Base-by-base conservation (phyloP, 2,797 vertebrate species). In the Capromys pilorides region DNA sequence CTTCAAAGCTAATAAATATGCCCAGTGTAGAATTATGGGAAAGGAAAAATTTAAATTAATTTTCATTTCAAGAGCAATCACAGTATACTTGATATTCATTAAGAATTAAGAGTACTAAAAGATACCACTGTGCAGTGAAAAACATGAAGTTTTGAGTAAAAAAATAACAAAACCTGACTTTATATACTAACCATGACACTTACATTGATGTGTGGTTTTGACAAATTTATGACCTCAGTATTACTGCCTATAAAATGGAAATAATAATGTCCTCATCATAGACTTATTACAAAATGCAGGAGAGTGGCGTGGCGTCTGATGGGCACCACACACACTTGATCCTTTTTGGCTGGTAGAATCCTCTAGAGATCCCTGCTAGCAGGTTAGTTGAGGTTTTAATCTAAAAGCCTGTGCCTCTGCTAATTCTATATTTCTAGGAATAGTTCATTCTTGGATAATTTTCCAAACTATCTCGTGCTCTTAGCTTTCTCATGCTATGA, bases 31-130 rank as follows among this genome's bases (percentile, higher is more conserved):
- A 54, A 93, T 94, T 96, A 88, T 88, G 18, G 84, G 57, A 91
- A 96, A 92, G 26, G 33, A n/a, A 3, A 94, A 49, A 93, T 86
- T 94, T 95, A 82, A 86, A 86, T 90, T 69, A 94, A 93, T 95
- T 94, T 31, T 95, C 45, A 92, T 73, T 95, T 94, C 39, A 93
- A 93, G 80, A 88, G 28, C 21, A 94, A 80, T 45, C 54, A 73
- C 61, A 24, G 26, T 61, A 79, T 95, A 49, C 9, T 57, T 82
- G 83, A 36, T 87, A 83, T 59, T 90, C 67, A n/a, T 57, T 57
- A 57, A 18, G 54, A 18, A 57, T 57, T 57, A 57, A 57, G 54
- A 57, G 54, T 92, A 28, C 21, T 69, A 75, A 88, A 59, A 96
- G 39, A 14, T 77, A 77, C 73, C 78, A 79, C 5, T 64, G 45